A percentile compares a stretch with the other conserved stretches of the same genome.
Conservation (phyloP, 2,113 vertebrate genomes). For the Leucopsar rothschildi region DNA sequence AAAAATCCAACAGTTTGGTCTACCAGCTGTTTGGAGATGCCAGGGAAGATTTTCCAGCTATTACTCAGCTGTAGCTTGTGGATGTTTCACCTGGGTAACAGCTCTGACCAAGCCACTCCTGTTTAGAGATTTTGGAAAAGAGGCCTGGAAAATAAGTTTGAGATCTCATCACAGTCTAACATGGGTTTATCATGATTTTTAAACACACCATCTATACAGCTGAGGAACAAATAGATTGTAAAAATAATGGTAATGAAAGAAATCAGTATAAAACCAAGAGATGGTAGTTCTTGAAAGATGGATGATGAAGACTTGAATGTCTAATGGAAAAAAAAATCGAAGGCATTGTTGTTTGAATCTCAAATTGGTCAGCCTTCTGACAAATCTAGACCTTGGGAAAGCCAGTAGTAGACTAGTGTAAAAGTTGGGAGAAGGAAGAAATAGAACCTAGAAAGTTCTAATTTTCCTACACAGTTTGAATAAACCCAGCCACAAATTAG, state of each 20-base stretch:
- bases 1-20: background rate
- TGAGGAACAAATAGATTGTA: background rate
- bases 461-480: background rate
- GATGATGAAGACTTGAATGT: background rate
- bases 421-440: background rate
- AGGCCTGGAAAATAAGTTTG: background rate
- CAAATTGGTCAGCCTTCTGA: background rate
- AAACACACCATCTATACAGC: background rate
- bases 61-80: background rate
- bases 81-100: background rate
- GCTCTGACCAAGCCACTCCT: background rate
- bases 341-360: background rate
- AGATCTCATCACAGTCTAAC: background rate
- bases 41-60: background rate
- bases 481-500: constrained; percentile 31
- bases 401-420: background rate
- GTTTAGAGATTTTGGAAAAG: background rate
- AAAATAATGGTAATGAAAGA: background rate
- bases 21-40: background rate
- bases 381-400: background rate
- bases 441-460: background rate
- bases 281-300: background rate
- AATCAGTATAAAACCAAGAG: background rate
- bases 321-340: background rate
- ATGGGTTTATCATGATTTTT: background rate